phyloP scores from a whole-genome alignment of 2,797 vertebrate genomes.

The Tapirus indicus region DNA sequence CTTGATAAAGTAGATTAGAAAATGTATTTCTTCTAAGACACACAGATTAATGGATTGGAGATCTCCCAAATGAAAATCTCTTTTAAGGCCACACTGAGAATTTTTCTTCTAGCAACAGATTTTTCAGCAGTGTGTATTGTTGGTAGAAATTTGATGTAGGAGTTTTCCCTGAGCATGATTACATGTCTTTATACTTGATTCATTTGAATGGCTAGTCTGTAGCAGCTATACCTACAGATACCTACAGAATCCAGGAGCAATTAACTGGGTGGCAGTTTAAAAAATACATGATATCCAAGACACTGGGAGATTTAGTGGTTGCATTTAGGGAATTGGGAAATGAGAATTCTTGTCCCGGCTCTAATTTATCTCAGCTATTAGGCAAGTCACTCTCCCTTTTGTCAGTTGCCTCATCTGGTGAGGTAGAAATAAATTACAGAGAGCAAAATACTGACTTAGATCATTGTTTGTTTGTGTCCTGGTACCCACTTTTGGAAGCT shows the following conservation, averaged over 20 bases:
- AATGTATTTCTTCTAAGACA: slow-evolving; percentile 19
- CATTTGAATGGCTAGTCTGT: not conserved
- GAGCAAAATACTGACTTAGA: slow-evolving; percentile 46
- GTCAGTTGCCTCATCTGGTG: slow-evolving; percentile 35
- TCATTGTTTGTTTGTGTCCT: slow-evolving; percentile 13
- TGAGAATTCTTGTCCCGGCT: slow-evolving; percentile 14
- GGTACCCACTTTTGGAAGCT: not conserved
- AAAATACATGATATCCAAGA: slow-evolving; percentile 44
- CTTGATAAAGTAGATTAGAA: not conserved
- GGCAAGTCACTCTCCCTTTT: not conserved
- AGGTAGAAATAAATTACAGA: slow-evolving; percentile 55
- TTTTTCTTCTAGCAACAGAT: not conserved
- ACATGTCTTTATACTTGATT: slow-evolving; percentile 40
- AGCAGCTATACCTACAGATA: slow-evolving; percentile 15
- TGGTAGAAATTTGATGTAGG: slow-evolving; percentile 38
- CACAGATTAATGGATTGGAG: not conserved
- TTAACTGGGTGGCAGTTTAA: slow-evolving; percentile 20
- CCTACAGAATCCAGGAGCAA: not conserved
- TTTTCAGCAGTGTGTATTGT: slow-evolving; percentile 25
- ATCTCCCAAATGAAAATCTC: slow-evolving; percentile 28
- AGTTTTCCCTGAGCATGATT: not conserved
- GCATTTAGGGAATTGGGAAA: slow-evolving; percentile 35
- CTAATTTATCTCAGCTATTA: slow-evolving; percentile 50
- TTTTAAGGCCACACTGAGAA: not conserved
- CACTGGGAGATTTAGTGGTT: slow-evolving; percentile 28